A percentile compares a stretch with the other conserved stretches of the same genome.
These are phyloP conservation scores for Trissolcus basalis DNA, from an alignment of 1,140 invertebrate species.

Conservation along the genomic window DNA sequence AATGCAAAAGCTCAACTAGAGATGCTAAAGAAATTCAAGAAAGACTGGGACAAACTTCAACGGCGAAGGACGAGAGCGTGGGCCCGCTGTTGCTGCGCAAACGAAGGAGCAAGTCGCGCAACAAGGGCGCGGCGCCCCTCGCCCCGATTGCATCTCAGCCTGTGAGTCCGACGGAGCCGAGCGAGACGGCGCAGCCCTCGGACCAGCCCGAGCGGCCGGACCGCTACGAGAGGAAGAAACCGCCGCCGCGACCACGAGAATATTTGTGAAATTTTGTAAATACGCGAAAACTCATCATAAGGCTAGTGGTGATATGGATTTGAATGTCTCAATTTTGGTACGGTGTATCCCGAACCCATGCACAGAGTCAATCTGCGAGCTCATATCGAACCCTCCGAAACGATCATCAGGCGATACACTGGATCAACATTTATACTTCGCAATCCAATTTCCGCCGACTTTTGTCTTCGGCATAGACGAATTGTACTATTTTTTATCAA, in stretches of 20 bases:
- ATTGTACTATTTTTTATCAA: constrained; percentile 52
- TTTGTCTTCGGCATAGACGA: constrained; percentile 45
- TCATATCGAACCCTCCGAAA: too few relatives aligned
- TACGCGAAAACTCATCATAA: constrained; percentile 44
- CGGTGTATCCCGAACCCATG: constrained; percentile 6
- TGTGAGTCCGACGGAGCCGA: constrained; percentile 70
- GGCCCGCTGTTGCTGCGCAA: constrained; percentile 82
- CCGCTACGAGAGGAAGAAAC: constrained; percentile 68
- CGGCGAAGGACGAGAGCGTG: constrained; percentile 69
- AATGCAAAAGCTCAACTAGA: constrained; percentile 63
- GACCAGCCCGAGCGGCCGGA: constrained; percentile 42
- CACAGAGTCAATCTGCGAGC: too few relatives aligned
- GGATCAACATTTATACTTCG: constrained; percentile 19
- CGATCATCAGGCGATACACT: constrained; percentile 4
- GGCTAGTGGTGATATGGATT: constrained; percentile 53
- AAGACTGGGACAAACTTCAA: constrained; percentile 74
- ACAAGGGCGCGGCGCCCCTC: constrained; percentile 80
- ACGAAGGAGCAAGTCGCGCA: constrained; percentile 82
- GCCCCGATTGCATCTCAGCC: constrained; percentile 76
- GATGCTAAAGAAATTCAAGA: constrained; percentile 71
- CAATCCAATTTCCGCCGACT: constrained; percentile 33
- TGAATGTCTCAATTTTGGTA: constrained; percentile 27
- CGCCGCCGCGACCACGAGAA: constrained; percentile 71
- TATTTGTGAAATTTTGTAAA: constrained; percentile 73
- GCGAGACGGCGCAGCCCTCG: constrained; percentile 68